Percentiles rank a stretch among this genome's conserved stretches.
phyloP scores from a whole-genome alignment of 2,797 vertebrate species.

The Smutsia temminckii region DNA sequence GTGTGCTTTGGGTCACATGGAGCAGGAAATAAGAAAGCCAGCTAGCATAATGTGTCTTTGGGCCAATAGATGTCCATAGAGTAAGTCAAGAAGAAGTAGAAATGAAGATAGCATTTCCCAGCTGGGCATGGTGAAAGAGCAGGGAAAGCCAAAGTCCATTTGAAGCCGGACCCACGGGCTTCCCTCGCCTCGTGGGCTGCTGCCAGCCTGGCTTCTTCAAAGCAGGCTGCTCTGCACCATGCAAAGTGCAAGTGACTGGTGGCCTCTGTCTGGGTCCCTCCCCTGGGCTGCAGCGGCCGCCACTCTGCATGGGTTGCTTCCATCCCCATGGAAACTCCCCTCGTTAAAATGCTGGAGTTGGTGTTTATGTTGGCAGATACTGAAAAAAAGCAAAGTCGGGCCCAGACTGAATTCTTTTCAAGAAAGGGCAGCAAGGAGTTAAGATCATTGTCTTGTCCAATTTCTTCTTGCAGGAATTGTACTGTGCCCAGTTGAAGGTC shows the following conservation, averaged over 20 bases:
- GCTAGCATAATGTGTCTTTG: background rate
- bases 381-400: background rate
- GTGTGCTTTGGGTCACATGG: background rate
- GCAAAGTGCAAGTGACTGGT: background rate
- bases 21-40: background rate
- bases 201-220: background rate
- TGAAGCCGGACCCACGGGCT: background rate
- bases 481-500: background rate
- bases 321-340: constrained; percentile 54
- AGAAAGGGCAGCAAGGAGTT: background rate
- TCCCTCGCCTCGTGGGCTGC: fast-evolving
- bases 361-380: constrained; percentile 58
- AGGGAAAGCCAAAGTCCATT: background rate
- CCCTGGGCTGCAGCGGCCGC: fast-evolving
- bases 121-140: fast-evolving
- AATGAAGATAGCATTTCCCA: background rate
- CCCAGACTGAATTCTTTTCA: constrained; percentile 11
- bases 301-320: background rate
- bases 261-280: background rate
- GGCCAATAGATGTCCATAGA: background rate
- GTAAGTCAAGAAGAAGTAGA: background rate
- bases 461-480: background rate
- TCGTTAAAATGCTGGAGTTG: constrained; percentile 55
- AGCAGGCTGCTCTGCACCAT: fast-evolving
- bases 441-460: background rate